Base-by-base conservation (phyloP, 2,797 vertebrate species). In the Enteromius radiatus region DNA sequence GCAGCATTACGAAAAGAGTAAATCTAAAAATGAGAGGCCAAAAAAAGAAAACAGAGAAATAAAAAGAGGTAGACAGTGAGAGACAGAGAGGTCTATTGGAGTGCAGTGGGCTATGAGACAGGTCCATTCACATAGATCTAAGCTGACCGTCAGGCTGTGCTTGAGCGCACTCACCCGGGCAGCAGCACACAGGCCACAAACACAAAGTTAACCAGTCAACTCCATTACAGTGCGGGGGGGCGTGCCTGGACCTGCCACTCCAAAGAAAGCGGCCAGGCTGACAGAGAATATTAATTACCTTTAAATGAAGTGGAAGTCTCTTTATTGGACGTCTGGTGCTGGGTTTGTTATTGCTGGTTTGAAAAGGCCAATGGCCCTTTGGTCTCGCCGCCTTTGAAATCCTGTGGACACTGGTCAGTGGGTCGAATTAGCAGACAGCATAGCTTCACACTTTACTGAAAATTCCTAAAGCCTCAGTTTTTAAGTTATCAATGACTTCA, bases 301-400 rank as follows among this genome's bases (percentile, higher is more conserved):
- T 95, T 95, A 95, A 96, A 95, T 95, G 94, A 93, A 95, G 92
- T 95, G 94, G 93, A 95, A 94, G 93, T 94, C 93, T 93, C 93
- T 96, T 95, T 94, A 95, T 94, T 95, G 93, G 93, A 89, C 92
- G 94, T 95, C 94, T 96, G 94, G 94, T 95, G 95, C 94, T 94
- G 93, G 74, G 94, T 94, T 95, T 95, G 94, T 95, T 94, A 94
- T 94, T 92, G 91, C 91, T 83, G 21, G 69, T 85, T 89, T 94
- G 91, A 94, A 95, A 93, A 92, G 93, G 75, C 76, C 74, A 84
- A 81, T 88, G 80, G 38, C 89, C 87, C 90, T 95, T 95, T 95
- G 94, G 94, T 95, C 91, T 94, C 49, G 26, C 94, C 92, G 93
- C 91, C 93, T 92, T 93, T 94, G 90, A 94, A 93, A 89, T 85